These are phyloP conservation scores for Lagopus muta DNA, from an alignment of 2,113 vertebrate species.

Conservation along the genomic window DNA sequence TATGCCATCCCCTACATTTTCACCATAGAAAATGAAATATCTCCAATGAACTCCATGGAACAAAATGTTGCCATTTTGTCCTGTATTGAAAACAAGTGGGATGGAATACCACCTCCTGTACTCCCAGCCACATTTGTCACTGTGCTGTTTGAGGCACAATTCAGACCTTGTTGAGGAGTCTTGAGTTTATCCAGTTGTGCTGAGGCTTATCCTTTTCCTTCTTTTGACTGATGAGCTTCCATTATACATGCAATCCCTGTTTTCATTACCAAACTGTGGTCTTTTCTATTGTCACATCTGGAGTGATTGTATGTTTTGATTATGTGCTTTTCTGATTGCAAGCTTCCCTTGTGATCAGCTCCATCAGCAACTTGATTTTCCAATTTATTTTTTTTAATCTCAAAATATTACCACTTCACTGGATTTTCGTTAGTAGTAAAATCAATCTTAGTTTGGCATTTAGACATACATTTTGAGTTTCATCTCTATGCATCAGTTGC, in stretches of 20 bases:
- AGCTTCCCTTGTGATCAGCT: background rate
- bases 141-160: background rate
- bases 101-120: background rate
- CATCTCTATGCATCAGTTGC: background rate
- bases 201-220: background rate
- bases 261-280: background rate
- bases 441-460: accelerated
- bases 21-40: too few species aligned
- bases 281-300: background rate
- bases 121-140: background rate
- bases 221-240: background rate
- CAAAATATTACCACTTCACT: background rate
- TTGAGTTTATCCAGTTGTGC: background rate
- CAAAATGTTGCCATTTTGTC: background rate
- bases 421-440: background rate
- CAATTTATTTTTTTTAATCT: background rate
- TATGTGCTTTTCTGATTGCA: background rate
- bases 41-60: too few species aligned
- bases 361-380: background rate
- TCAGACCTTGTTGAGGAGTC: background rate
- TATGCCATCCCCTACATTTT: too few species aligned
- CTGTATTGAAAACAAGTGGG: background rate
- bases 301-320: background rate
- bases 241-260: background rate
- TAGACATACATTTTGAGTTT: background rate